phyloP scores from a whole-genome alignment of 2,113 vertebrate genomes.

The Rana temporaria region DNA sequence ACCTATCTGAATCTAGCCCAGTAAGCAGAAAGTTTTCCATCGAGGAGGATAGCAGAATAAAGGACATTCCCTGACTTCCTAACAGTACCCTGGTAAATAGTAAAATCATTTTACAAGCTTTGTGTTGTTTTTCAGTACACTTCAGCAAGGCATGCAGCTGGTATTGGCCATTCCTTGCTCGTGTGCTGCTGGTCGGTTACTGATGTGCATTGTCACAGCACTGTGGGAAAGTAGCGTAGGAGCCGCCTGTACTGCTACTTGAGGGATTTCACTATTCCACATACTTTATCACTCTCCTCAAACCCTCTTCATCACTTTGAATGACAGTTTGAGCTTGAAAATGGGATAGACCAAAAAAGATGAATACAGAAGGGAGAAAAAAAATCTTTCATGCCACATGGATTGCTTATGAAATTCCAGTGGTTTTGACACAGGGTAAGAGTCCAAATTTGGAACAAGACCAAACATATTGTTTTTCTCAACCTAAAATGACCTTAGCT shows the following conservation, averaged over 20 bases:
- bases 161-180: background rate
- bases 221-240: slow-evolving; percentile 31
- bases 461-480: slow-evolving; percentile 54
- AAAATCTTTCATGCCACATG: slow-evolving; percentile 34
- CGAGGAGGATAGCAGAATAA: too few relatives aligned
- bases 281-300: slow-evolving; percentile 45
- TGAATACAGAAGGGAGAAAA: background rate
- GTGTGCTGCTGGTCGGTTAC: background rate
- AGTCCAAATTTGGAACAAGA: slow-evolving; percentile 42
- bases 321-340: slow-evolving; percentile 14
- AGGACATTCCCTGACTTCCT: too few relatives aligned
- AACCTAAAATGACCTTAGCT: slow-evolving; percentile 53
- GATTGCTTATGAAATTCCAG: slow-evolving; percentile 37
- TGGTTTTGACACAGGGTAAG: slow-evolving; percentile 43
- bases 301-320: slow-evolving; percentile 47
- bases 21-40: too few relatives aligned
- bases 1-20: too few relatives aligned
- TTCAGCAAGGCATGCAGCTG: slow-evolving; percentile 10
- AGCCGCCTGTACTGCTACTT: slow-evolving; percentile 23
- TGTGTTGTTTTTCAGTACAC: background rate
- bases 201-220: background rate
- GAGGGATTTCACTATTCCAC: slow-evolving; percentile 34
- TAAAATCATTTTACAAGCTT: slow-evolving; percentile 6
- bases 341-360: slow-evolving; percentile 20
- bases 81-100: slow-evolving; percentile 5